Conservation (phyloP, 2,888 invertebrate genomes). For the Cancer borealis region DNA sequence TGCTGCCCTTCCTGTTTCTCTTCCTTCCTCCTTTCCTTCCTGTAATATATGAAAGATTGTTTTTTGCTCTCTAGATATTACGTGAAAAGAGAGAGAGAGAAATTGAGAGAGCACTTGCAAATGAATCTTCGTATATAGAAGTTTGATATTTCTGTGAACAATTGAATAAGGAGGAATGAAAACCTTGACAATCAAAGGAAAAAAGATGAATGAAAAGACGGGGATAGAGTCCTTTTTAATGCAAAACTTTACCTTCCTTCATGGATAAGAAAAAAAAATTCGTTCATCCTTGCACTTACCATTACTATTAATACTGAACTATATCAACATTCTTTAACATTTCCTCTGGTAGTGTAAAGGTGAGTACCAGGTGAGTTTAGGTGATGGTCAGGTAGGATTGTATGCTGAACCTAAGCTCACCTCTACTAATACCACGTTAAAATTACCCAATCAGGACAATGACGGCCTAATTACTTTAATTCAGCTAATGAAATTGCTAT, state of each 20-base stretch:
- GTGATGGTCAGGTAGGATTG: not conserved
- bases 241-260: not conserved
- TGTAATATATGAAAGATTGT: no score
- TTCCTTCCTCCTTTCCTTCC: not conserved
- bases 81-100: no score
- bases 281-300: not conserved
- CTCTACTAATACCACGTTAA: slow-evolving; percentile 2
- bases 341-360: not conserved
- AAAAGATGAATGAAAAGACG: not conserved
- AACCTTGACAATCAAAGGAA: not conserved
- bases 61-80: no score
- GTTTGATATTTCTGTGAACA: no score
- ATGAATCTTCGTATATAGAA: not conserved
- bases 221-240: not conserved
- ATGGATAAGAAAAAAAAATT: not conserved
- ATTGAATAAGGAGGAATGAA: not conserved
- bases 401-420: not conserved
- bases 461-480: slow-evolving; percentile 20
- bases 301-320: not conserved
- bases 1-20: not conserved
- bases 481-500: not conserved
- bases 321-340: not conserved
- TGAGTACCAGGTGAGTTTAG: not conserved
- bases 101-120: not conserved
- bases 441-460: not conserved